phyloP scores from a whole-genome alignment of 2,888 invertebrate genomes.

The Stratiomys singularior region DNA sequence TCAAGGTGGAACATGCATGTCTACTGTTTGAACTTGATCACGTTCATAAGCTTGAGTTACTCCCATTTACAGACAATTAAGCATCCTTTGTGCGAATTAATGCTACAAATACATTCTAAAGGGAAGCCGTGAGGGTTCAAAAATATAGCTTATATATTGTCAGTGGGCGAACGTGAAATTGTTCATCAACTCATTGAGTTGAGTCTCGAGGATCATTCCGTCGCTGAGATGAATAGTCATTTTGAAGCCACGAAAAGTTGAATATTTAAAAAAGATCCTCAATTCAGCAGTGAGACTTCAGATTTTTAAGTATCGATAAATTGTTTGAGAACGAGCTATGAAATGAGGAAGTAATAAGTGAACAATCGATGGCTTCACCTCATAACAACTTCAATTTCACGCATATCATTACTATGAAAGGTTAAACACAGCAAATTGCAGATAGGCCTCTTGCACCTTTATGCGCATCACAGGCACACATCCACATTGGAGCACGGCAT shows the following conservation, averaged over 20 bases:
- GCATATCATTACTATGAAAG: constrained; percentile 49
- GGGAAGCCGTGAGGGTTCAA: too few species aligned
- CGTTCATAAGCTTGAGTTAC: constrained; percentile 27
- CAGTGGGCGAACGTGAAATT: too few species aligned
- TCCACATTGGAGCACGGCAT: neutral
- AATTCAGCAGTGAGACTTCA: too few species aligned
- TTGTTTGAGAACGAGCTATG: constrained; percentile 11
- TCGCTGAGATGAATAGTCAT: neutral
- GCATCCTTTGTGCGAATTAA: constrained; percentile 33
- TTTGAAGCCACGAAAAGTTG: too few species aligned
- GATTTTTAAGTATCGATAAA: neutral
- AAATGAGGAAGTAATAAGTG: constrained; percentile 40
- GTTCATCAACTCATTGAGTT: too few species aligned
- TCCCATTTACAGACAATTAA: constrained; percentile 37
- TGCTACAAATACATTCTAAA: constrained; percentile 3
- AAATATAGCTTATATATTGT: too few species aligned
- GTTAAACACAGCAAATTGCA: constrained; percentile 50
- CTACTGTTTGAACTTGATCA: constrained; percentile 41
- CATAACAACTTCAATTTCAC: constrained; percentile 51
- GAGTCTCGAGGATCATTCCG: too few species aligned
- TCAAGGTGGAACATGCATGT: constrained; percentile 5
- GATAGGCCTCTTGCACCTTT: constrained; percentile 37
- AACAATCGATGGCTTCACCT: constrained; percentile 42
- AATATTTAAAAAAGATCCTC: too few species aligned
- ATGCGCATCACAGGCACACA: neutral